Evolutionary conservation across 2,888 invertebrate genomes (phyloP).

Genomic region (Drosophila affinis): DNA sequence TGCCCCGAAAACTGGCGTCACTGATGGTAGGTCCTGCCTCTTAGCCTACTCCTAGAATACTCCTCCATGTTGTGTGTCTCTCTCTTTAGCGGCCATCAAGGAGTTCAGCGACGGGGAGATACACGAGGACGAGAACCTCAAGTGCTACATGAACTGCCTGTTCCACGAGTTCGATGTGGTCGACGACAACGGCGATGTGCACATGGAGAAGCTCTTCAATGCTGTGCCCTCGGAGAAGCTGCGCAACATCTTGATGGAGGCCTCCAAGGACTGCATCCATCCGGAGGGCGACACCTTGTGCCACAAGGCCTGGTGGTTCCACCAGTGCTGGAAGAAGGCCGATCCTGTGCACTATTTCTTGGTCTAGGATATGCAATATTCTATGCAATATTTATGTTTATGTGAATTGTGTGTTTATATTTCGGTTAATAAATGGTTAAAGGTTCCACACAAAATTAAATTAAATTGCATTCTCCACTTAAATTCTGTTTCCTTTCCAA

Average conservation of each 20-base stretch:
- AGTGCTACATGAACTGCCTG: conserved; percentile 82
- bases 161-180: conserved; percentile 80
- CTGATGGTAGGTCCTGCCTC: conserved; percentile 66
- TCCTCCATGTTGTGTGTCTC: background rate
- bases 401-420: background rate
- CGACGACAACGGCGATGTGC: conserved; percentile 81
- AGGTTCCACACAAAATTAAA: background rate
- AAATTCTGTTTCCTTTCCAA: no score
- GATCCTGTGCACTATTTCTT: conserved; percentile 77
- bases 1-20: conserved; percentile 78
- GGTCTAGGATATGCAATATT: conserved; percentile 28
- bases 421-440: background rate
- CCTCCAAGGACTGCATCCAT: conserved; percentile 78
- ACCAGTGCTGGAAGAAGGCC: conserved; percentile 82
- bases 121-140: conserved; percentile 80
- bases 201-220: conserved; percentile 77
- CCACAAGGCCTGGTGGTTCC: conserved; percentile 82
- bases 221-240: conserved; percentile 67
- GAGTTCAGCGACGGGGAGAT: conserved; percentile 82
- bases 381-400: background rate
- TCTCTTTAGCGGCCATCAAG: conserved; percentile 76
- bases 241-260: conserved; percentile 72
- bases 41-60: background rate
- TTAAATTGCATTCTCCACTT: no score
- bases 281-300: conserved; percentile 80